Conservation (phyloP, 2,797 vertebrate genomes). For the Petrocephalus sullivani region DNA sequence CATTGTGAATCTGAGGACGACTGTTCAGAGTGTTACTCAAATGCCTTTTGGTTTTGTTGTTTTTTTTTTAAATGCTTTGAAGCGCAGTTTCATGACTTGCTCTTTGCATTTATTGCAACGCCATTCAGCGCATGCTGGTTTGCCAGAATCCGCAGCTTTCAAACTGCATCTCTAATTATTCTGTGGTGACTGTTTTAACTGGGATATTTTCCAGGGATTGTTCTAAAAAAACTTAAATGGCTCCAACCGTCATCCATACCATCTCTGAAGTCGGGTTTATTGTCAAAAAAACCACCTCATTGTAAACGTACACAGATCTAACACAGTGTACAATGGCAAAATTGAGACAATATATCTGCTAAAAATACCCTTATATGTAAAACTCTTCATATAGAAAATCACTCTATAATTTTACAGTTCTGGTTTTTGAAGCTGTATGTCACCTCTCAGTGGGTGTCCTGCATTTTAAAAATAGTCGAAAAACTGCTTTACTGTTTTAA, state of each 20-base stretch:
- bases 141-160: slow-evolving; percentile 34
- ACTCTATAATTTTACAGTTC: slow-evolving; percentile 2
- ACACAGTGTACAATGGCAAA: background rate
- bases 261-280: slow-evolving; percentile 19
- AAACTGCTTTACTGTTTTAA: background rate
- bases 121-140: slow-evolving; percentile 37
- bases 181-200: slow-evolving; percentile 47
- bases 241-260: slow-evolving; percentile 38
- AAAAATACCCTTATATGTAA: background rate
- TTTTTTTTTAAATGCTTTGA: background rate
- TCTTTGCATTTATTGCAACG: slow-evolving; percentile 10
- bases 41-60: background rate
- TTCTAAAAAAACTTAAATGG: slow-evolving; percentile 26
- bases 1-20: background rate
- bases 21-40: background rate
- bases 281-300: slow-evolving; percentile 21
- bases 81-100: slow-evolving; percentile 8
- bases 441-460: background rate
- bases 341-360: background rate
- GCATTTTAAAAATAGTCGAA: background rate
- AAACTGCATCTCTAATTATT: slow-evolving; percentile 54
- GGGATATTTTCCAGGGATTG: slow-evolving; percentile 37
- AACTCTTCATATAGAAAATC: background rate
- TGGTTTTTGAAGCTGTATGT: background rate
- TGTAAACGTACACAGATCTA: background rate